These are phyloP conservation scores for Drosophila melanosoma DNA, from an alignment of 2,888 invertebrate genomes.

Conservation along the genomic window DNA sequence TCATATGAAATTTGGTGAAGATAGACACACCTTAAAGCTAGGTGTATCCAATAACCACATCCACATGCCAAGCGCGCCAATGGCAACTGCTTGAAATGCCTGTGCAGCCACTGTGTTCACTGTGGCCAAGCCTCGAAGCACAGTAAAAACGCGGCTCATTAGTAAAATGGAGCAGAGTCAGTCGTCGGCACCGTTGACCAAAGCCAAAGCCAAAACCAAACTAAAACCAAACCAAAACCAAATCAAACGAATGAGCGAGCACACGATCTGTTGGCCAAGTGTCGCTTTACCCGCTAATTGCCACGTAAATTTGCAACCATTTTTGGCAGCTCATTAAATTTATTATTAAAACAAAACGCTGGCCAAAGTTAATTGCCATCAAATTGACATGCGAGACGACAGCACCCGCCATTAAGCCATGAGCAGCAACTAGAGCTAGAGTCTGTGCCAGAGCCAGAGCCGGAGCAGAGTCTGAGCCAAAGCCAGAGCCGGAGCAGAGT, in stretches of 20 bases:
- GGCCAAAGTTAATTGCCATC: constrained; percentile 76
- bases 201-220: neutral
- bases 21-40: constrained; percentile 39
- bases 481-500: constrained; percentile 17
- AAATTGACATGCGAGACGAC: constrained; percentile 81
- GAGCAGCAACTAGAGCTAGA: constrained; percentile 1
- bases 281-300: constrained; percentile 75
- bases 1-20: neutral
- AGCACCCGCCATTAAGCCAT: constrained; percentile 67
- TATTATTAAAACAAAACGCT: constrained; percentile 74
- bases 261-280: constrained; percentile 74
- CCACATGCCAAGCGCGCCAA: constrained; percentile 36
- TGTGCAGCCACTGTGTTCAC: constrained; percentile 16
- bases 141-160: constrained; percentile 54
- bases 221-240: neutral
- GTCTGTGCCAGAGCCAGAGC: constrained; percentile 20
- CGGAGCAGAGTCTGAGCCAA: constrained; percentile 6
- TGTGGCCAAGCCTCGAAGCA: constrained; percentile 54
- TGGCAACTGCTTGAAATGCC: constrained; percentile 25
- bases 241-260: constrained; percentile 33
- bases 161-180: constrained; percentile 67
- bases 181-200: constrained; percentile 5
- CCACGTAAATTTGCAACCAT: constrained; percentile 81
- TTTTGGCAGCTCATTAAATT: constrained; percentile 83
- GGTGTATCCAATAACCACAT: constrained; percentile 23